These are phyloP conservation scores for Hypena proboscidalis DNA, from an alignment of 2,888 invertebrate genomes.

Conservation along the genomic window DNA sequence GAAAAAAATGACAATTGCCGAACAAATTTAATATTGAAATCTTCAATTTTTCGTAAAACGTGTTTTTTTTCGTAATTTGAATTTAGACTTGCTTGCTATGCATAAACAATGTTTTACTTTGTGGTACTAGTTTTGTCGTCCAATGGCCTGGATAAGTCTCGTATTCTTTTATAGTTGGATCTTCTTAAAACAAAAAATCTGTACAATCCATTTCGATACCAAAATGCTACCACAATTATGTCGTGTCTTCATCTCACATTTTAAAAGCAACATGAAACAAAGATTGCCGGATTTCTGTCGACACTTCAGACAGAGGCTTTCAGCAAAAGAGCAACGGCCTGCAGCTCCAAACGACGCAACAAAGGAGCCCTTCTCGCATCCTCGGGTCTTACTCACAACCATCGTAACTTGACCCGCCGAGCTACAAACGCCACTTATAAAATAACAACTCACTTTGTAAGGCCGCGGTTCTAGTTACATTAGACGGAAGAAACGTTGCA, in stretches of 20 bases:
- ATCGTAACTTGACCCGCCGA: conserved; percentile 21
- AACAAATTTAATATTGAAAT: no score
- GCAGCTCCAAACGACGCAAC: conserved; percentile 53
- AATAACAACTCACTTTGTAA: conserved; percentile 45
- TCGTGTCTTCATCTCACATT: conserved; percentile 49
- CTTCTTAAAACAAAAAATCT: no score
- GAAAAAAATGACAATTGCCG: no score
- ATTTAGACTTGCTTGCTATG: no score
- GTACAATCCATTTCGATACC: no score
- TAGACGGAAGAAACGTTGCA: conserved; percentile 52
- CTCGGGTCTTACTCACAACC: conserved; percentile 44
- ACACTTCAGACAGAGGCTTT: conserved; percentile 71
- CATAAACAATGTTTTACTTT: no score
- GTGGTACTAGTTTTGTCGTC: no score
- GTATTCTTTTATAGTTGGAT: no score
- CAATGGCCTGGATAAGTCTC: no score
- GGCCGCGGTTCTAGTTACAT: conserved; percentile 50
- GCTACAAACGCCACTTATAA: conserved; percentile 36
- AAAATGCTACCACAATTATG: no score
- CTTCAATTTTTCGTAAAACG: no score
- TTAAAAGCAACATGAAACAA: conserved; percentile 52
- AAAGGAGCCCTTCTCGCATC: conserved; percentile 65
- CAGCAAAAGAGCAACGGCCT: conserved; percentile 76
- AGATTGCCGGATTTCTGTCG: conserved; percentile 67
- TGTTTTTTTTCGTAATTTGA: no score